These are phyloP conservation scores for Amorpha juglandis DNA, from an alignment of 2,888 invertebrate genomes.

Conservation along the genomic window DNA sequence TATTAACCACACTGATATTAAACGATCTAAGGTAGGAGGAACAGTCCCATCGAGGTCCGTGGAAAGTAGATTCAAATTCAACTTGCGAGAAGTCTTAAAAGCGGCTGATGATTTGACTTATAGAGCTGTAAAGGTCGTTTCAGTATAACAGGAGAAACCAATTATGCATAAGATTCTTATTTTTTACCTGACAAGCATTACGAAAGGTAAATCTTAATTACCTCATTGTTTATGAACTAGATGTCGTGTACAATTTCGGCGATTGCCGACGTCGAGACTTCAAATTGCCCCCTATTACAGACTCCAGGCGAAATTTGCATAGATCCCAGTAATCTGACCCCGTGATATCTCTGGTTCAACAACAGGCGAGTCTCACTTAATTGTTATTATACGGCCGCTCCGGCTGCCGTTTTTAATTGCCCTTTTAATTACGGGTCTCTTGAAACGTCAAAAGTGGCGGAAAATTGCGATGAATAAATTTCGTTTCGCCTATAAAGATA, in stretches of 20 bases:
- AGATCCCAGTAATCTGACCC: constrained; percentile 65
- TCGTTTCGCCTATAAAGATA: constrained; percentile 31
- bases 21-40: no score
- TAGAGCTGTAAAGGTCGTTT: no score
- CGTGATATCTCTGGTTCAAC: constrained; percentile 51
- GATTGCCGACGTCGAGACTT: constrained; percentile 48
- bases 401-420: constrained; percentile 59
- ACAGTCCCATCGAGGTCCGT: no score
- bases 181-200: neutral
- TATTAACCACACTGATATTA: no score
- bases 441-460: constrained; percentile 43
- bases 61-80: no score
- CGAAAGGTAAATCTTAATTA: no score
- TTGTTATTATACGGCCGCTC: constrained; percentile 57
- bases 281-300: constrained; percentile 58
- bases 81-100: no score
- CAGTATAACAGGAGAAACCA: no score
- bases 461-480: constrained; percentile 44
- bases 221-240: constrained; percentile 16
- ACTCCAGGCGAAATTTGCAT: constrained; percentile 58
- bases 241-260: constrained; percentile 24
- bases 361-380: constrained; percentile 46
- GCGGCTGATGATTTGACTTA: no score
- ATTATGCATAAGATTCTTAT: neutral
- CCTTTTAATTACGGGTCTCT: constrained; percentile 51